These are phyloP conservation scores for Falco concolor DNA, from an alignment of 2,797 vertebrate species.

Conservation along the genomic window DNA sequence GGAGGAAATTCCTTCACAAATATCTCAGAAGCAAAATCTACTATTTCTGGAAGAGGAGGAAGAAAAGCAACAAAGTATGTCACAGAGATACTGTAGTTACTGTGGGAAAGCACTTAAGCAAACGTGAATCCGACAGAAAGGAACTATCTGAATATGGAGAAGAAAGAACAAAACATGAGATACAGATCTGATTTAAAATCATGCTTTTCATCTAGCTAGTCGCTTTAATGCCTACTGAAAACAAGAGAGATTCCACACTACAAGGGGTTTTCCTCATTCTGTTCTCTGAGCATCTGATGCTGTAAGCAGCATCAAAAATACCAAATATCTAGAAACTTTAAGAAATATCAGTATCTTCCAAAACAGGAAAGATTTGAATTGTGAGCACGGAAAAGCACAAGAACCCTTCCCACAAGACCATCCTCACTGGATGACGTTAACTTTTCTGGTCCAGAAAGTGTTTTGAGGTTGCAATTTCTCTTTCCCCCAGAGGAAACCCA, in stretches of 20 bases:
- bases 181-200: not conserved
- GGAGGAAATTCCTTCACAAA: not conserved
- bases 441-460: not conserved
- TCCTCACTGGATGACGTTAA: rapidly evolving
- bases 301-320: not conserved
- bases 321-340: not conserved
- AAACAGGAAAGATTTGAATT: not conserved
- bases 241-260: not conserved
- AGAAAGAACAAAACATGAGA: not conserved
- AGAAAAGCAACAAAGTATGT: not conserved
- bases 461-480: not conserved
- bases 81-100: not conserved
- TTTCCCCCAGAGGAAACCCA: not conserved
- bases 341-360: not conserved
- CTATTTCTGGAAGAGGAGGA: not conserved
- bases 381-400: not conserved
- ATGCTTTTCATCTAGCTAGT: not conserved
- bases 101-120: not conserved
- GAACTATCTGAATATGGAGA: not conserved
- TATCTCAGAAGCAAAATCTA: not conserved
- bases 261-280: not conserved
- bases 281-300: not conserved
- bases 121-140: not conserved
- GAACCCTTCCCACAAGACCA: not conserved
- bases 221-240: not conserved